Conservation (phyloP, 2,113 vertebrate species). For the Chlamydotis undulata region DNA sequence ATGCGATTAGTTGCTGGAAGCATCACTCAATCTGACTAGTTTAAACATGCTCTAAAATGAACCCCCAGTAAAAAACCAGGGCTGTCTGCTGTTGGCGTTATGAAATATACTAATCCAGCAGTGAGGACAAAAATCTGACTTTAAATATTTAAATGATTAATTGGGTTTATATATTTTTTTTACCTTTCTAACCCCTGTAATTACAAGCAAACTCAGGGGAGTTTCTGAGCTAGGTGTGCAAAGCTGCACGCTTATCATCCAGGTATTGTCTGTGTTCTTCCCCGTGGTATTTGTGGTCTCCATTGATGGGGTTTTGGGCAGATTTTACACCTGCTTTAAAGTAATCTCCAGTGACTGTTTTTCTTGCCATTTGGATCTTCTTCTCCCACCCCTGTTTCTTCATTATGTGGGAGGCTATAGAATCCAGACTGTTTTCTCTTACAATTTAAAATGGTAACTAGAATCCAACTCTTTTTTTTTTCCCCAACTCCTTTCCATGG, state of each 20-base stretch:
- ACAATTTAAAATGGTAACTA: neutral
- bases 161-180: constrained; percentile 71
- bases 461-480: neutral
- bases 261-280: constrained; percentile 26
- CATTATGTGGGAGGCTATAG: neutral
- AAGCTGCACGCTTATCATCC: constrained; percentile 38
- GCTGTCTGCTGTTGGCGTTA: constrained; percentile 73
- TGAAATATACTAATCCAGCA: constrained; percentile 77
- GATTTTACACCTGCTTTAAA: constrained; percentile 12
- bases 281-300: constrained; percentile 38
- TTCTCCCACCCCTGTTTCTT: neutral
- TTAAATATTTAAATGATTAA: constrained; percentile 82
- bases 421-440: neutral
- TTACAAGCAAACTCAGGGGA: constrained; percentile 75
- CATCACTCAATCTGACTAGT: constrained; percentile 87
- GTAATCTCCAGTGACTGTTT: neutral
- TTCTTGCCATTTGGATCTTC: neutral
- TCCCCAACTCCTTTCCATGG: neutral
- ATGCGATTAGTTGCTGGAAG: constrained; percentile 87
- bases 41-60: constrained; percentile 84
- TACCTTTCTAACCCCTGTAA: constrained; percentile 72
- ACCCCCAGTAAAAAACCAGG: constrained; percentile 73
- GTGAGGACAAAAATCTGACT: constrained; percentile 76
- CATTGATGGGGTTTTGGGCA: neutral
- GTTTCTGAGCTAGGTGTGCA: constrained; percentile 72